Percentiles rank a stretch among this genome's conserved stretches.
Conservation (phyloP, 2,888 invertebrate species). For the Pterobdella sp. region DNA sequence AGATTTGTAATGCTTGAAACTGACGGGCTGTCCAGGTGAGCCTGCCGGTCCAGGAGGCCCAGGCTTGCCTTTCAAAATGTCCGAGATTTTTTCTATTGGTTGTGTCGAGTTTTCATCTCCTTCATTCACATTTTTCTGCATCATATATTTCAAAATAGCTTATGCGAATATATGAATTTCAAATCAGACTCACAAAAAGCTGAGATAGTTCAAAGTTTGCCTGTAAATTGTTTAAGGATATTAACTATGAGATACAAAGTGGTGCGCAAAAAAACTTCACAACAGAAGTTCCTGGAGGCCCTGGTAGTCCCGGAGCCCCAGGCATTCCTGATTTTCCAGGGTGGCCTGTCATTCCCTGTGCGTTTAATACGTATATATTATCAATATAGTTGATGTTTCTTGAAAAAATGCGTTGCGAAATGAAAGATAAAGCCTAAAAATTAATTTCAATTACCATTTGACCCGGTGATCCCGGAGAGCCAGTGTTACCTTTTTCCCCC, state of each 20-base stretch:
- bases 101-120: too few species aligned
- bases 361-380: not conserved
- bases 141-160: too few species aligned
- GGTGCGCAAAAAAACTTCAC: not conserved
- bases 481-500: constrained; percentile 22
- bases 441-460: constrained; percentile 11
- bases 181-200: not conserved
- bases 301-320: constrained; percentile 14
- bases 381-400: too few species aligned
- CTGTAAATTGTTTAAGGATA: not conserved
- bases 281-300: constrained; percentile 21
- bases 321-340: constrained; percentile 25
- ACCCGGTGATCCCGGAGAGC: constrained; percentile 22
- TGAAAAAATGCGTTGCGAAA: not conserved
- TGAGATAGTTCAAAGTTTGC: not conserved
- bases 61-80: constrained; percentile 10
- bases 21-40: constrained; percentile 13
- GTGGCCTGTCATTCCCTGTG: constrained; percentile 17
- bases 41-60: constrained; percentile 14
- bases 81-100: constrained; percentile 10
- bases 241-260: not conserved
- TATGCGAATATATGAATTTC: not conserved
- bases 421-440: not conserved
- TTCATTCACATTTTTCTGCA: not conserved
- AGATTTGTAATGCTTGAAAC: not conserved